phyloP scores from a whole-genome alignment of 1,140 invertebrate genomes.

The Diprion similis region DNA sequence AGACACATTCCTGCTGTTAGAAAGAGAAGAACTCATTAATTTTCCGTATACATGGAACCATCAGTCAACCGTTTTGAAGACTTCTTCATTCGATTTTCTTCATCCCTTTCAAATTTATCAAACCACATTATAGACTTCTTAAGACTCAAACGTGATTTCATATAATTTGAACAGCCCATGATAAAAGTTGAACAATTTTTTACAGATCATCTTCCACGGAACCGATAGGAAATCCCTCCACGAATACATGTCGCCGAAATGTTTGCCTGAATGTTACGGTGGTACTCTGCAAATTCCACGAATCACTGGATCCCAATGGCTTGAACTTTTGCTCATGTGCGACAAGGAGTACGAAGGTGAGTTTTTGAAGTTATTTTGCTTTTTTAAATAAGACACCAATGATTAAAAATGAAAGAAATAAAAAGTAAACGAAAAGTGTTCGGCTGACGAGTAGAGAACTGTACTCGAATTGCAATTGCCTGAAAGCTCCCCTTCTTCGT shows the following conservation, averaged over 20 bases:
- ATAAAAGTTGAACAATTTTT: conserved; percentile 15
- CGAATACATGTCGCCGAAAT: conserved; percentile 78
- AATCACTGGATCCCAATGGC: conserved; percentile 75
- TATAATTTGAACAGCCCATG: no score
- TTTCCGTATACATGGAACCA: no score
- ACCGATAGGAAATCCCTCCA: conserved; percentile 82
- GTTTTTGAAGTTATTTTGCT: conserved; percentile 26
- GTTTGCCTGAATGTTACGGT: conserved; percentile 79
- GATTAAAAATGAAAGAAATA: neutral
- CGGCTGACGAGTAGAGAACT: neutral
- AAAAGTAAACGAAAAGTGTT: no score
- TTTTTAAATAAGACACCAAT: conserved; percentile 4
- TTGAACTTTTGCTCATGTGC: conserved; percentile 71
- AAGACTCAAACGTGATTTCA: no score
- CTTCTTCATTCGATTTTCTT: no score
- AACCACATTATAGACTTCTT: no score
- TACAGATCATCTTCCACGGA: conserved; percentile 82
- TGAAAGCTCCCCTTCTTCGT: no score
- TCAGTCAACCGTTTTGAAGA: no score
- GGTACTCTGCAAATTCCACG: conserved; percentile 72
- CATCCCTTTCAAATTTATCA: no score
- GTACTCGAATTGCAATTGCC: no score
- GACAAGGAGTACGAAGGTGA: conserved; percentile 78
- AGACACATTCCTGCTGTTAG: no score
- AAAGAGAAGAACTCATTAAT: no score